A percentile compares a stretch with the other conserved stretches of the same genome.
Evolutionary conservation across 2,797 vertebrate genomes (phyloP).

Genomic region (Characodon lateralis): DNA sequence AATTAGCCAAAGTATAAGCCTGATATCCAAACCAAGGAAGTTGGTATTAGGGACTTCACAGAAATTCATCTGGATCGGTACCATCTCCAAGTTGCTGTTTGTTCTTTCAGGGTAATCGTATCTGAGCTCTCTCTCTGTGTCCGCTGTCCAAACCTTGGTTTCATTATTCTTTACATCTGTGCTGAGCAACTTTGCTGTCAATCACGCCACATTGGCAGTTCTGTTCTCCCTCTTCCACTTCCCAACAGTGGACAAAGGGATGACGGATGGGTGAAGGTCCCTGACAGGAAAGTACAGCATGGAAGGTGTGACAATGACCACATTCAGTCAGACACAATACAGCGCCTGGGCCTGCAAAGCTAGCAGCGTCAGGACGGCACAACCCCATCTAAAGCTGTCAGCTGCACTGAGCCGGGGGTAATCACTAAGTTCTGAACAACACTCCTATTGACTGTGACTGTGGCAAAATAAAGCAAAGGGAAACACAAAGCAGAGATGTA

Average conservation of each 20-base stretch:
- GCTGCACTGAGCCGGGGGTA: slow-evolving; percentile 60
- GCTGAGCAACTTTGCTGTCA: slow-evolving; percentile 71
- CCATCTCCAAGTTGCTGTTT: not conserved
- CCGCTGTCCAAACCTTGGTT: slow-evolving; percentile 25
- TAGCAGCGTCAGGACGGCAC: slow-evolving; percentile 65
- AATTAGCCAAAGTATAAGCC: not conserved
- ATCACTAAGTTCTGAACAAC: slow-evolving; percentile 66
- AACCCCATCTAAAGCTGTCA: slow-evolving; percentile 44
- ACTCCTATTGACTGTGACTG: slow-evolving; percentile 63
- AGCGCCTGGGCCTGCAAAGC: slow-evolving; percentile 40
- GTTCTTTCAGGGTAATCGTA: not conserved
- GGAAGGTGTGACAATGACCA: slow-evolving; percentile 81
- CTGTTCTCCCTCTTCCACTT: slow-evolving; percentile 63
- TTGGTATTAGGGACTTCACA: not conserved
- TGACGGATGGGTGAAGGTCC: slow-evolving; percentile 81
- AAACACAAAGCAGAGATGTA: slow-evolving; percentile 41
- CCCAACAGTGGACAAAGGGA: slow-evolving; percentile 78
- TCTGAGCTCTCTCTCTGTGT: slow-evolving; percentile 19
- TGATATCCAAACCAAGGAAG: not conserved
- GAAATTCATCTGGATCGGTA: not conserved
- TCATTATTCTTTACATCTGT: slow-evolving; percentile 57
- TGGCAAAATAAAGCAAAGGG: slow-evolving; percentile 51
- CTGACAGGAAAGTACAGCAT: slow-evolving; percentile 80
- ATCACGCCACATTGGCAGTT: slow-evolving; percentile 79
- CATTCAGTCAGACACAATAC: slow-evolving; percentile 81